Evolutionary conservation across 2,797 vertebrate species (phyloP), one percentile per base, ranked within the genome.

Genomic region (Coregonus suidteri): DNA sequence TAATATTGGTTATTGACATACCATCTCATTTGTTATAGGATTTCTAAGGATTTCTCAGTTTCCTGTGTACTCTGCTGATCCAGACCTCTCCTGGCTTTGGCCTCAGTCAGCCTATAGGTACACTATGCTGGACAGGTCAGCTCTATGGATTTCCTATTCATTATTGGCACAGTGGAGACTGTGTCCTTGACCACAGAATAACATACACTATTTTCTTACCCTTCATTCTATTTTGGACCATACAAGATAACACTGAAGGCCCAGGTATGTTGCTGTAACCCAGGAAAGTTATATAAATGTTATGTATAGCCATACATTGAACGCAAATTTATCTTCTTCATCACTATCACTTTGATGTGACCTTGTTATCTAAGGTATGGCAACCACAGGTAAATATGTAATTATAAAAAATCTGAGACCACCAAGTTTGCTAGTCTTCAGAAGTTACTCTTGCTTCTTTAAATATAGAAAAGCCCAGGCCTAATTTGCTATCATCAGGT

Each of bases 401-500:
- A 92, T 91, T 93, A 92, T 88, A 85, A 91, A 88, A 87, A 89
- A 91, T 91, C 75, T 73, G 87, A 89, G 94, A 95, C 94, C 94
- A 95, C 94, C 94, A 90, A 88, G 93, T 93, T 81, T 81, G 86
- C 73, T 74, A 88, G 92, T 88, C 83, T 83, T 91, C 84, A 88
- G 86, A 92, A 89, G 82, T 90, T 88, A 89, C 82, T 89, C 81
- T 82, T 84, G 82, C 89, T 81, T 91, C 90, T 91, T 88, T 75
- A 87, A 90, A 88, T 47, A 47, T 89, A 93, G 89, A 92, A 94
- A 94, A 94, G 92, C 90, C 90, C 73, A 20, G 88, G 91, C 90
- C 93, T 93, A 94, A 95, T 95, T 95, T 95, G 93, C 93, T 91
- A 89, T 95, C 95, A 95, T 95, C 94, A 93, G 92, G 88, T 93